Evolutionary conservation across 1,140 invertebrate genomes (phyloP).

Genomic region (Drosophila pruinosa): DNA sequence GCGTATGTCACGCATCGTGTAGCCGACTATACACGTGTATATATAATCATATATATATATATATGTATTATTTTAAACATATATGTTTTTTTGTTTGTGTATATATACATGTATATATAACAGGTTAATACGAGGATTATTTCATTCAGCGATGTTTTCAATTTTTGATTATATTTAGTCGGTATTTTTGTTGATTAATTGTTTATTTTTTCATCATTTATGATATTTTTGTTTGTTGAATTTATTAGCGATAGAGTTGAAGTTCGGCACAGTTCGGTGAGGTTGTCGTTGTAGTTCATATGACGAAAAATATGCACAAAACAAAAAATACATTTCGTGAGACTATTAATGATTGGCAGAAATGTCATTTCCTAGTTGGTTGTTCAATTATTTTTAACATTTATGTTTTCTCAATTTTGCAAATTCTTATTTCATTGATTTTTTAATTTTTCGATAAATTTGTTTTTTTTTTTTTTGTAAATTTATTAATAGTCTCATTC

Average conservation of each 20-base stretch:
- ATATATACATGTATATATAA: constrained; percentile 42
- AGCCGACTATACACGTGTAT: constrained; percentile 90
- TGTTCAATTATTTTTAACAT: constrained; percentile 32
- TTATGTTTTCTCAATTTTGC: constrained; percentile 5
- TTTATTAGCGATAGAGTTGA: constrained; percentile 41
- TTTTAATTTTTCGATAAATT: constrained; percentile 5
- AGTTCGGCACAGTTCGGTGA: constrained; percentile 65
- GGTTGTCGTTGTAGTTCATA: constrained; percentile 58
- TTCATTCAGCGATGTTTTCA: constrained; percentile 17
- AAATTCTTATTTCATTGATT: constrained; percentile 12
- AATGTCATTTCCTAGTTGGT: constrained; percentile 40
- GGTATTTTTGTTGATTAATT: constrained; percentile 40
- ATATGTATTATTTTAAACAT: constrained; percentile 17
- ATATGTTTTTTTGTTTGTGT: not conserved
- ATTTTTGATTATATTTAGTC: not conserved
- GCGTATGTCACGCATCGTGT: constrained; percentile 97
- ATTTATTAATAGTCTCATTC: constrained; percentile 82
- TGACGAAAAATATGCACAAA: constrained; percentile 80
- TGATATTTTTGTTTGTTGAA: constrained; percentile 37
- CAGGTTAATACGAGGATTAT: constrained; percentile 31
- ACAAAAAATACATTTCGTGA: constrained; percentile 82
- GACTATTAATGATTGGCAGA: constrained; percentile 77
- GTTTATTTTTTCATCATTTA: constrained; percentile 39
- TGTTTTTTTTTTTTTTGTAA: constrained; percentile 11
- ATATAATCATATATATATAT: constrained; percentile 30